Conservation (phyloP, 2,113 vertebrate species). For the Cebus imitator region DNA sequence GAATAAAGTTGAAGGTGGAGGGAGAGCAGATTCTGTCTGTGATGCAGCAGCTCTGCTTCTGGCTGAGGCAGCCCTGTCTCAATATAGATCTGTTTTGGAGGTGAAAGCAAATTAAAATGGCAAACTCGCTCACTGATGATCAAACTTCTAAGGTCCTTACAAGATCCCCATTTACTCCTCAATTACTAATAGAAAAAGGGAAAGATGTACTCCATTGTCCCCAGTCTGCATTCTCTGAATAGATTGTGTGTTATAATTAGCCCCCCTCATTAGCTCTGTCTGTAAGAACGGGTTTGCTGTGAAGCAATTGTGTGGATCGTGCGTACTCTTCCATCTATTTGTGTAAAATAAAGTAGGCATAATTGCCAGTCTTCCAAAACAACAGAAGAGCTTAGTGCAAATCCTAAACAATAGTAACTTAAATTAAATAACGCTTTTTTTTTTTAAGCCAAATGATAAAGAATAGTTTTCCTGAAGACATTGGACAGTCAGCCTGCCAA, state of each 20-base stretch:
- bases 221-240: not conserved
- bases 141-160: constrained; percentile 12
- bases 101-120: not conserved
- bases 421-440: not conserved
- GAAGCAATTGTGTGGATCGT: not conserved
- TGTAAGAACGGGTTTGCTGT: not conserved
- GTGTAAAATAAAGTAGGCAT: constrained; percentile 37
- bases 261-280: not conserved
- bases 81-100: not conserved
- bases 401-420: constrained; percentile 5
- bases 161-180: not conserved
- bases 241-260: not conserved
- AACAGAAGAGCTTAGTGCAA: not conserved
- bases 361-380: not conserved
- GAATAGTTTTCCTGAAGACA: not conserved
- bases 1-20: not conserved
- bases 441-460: not conserved
- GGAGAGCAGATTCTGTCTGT: not conserved
- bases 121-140: not conserved
- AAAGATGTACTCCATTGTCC: not conserved
- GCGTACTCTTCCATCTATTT: not conserved
- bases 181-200: not conserved
- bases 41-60: not conserved
- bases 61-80: not conserved
- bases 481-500: not conserved